Base-by-base conservation (phyloP, 2,797 vertebrate species). In the Apogon talboti region DNA sequence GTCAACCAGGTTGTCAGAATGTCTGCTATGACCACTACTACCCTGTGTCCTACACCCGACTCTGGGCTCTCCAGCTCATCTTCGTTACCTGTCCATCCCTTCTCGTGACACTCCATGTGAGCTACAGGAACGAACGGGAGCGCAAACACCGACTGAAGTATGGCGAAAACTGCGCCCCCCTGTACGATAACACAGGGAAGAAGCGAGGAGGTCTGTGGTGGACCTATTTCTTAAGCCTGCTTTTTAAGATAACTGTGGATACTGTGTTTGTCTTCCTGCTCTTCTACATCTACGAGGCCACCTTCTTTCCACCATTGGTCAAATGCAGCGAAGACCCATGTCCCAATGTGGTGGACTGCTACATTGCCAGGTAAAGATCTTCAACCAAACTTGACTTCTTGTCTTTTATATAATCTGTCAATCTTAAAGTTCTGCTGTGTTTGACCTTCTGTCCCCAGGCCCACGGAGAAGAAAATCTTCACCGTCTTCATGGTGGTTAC, bases 61-160 rank as follows among this genome's bases (percentile, higher is more conserved):
- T 97, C 30, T 97, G 96, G 96, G 95, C 96, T 14, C 91, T 97
- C 68, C 96, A 97, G 90, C 93, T 97, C 73, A 97, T 97, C 91
- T 91, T 97, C 38, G 96, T 97, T 82, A 96, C 95, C 0, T 96
- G 95, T 38, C 96, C 94, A 0, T 98, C 96, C 0, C 78, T 98
- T 42, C 89, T 98, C 0, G 96, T 98, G 53, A 82, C 96, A 57
- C 95, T 97, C 89, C 96, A 98, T 0, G 96, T 97, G 74, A 92
- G 94, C 15, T 98, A 97, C 84, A 78, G 96, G 0, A 66, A 96
- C 45, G 95, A 95, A 15, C 91, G 93, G 0, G 93, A 96, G 70
- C 90, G 89, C 41, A 93, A 92, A 56, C 81, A 91, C 70, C 90
- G 67, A 0, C 74, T 84, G 3, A 91, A 88, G 9, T 1, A 90